Evolutionary conservation across 37 sponge, comb jelly and placozoan genomes (phyloP).

Genomic region (Diacarnus erythraeanus): DNA sequence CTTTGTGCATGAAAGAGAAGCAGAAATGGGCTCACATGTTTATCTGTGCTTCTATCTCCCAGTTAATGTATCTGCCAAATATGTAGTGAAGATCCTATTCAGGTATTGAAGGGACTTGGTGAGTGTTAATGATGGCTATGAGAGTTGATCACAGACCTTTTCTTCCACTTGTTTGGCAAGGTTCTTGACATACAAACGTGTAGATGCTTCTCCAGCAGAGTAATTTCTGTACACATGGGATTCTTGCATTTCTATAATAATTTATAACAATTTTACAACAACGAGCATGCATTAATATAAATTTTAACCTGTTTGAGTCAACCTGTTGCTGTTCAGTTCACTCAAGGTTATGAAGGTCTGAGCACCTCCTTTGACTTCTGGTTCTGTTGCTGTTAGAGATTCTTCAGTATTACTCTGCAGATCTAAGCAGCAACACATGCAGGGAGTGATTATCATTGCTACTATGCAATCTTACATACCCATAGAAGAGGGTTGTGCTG

Average conservation of each 20-base stretch:
- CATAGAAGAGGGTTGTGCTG: no score
- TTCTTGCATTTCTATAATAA: conserved; percentile 54
- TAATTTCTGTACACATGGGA: conserved; percentile 48
- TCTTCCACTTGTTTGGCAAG: conserved; percentile 74
- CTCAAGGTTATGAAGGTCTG: conserved; percentile 5
- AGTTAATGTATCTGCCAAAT: conserved; percentile 76
- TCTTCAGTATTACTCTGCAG: neutral
- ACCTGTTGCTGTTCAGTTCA: conserved; percentile 5
- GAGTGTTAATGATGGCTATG: no score
- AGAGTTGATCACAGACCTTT: no score
- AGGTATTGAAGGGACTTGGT: no score
- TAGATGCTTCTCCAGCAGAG: conserved; percentile 72
- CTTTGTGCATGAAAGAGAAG: neutral
- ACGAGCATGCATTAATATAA: no score
- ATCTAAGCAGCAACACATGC: no score
- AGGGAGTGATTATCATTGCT: no score
- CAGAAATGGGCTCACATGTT: conserved; percentile 32
- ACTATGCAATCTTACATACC: no score
- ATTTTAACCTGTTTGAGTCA: conserved; percentile 36
- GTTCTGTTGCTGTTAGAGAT: neutral
- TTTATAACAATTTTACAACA: neutral
- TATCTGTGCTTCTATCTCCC: conserved; percentile 34
- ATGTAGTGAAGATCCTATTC: conserved; percentile 72
- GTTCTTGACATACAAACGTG: conserved; percentile 93
- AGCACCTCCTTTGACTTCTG: neutral